Evolutionary conservation across 2,888 invertebrate genomes (phyloP), one percentile per base, ranked within the genome.

Genomic region (Julus scandinavius): DNA sequence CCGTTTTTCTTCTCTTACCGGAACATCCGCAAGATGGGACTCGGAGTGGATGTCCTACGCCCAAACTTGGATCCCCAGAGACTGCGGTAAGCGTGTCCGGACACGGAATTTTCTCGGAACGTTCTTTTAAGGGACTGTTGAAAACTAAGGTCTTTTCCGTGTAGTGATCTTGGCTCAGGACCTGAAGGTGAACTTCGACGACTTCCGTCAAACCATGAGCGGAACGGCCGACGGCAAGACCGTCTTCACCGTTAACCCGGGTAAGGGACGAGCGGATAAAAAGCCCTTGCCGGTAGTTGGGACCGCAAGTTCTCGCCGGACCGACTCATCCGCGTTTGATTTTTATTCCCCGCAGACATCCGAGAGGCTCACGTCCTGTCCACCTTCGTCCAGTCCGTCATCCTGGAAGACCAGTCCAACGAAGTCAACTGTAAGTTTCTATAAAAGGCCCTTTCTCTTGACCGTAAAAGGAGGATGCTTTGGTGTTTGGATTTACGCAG

Each of bases 191-290:
- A 89, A 50, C 6, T 90, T 88, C 50, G 89, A 89, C 72, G 72
- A 88, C 40, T 89, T 58, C 58, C 87, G 87, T 86, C 89, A 89
- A 80, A 83, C 88, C 83, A 89, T 89, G 86, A 85, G 54, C 49
- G 90, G 84, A 54, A 89, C 90, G n/a, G 87, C 89, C 15, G 87
- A 63, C 17, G 88, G 89, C 38, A 84, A 87, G 40, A 90, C 90
- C 13, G 84, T 90, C n/a, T 89, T 90, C 72, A 90, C 89, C 15
- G 89, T 89, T 38, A 88, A 90, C 29, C 90, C 90, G 80, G 89
- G 90, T 89, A 87, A 87, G 20, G 29, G 29, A 29, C 29, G 29
- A 29, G 29, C 1, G 29, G 29, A 29, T 1, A 29, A 29, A 29
- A 29, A 29, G 29, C 29, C 1, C 1, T 29, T 29, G 29, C 29